A percentile compares a stretch with the other conserved stretches of the same genome.
Conservation (phyloP, 1,140 invertebrate species). For the Drosophila burlai region DNA sequence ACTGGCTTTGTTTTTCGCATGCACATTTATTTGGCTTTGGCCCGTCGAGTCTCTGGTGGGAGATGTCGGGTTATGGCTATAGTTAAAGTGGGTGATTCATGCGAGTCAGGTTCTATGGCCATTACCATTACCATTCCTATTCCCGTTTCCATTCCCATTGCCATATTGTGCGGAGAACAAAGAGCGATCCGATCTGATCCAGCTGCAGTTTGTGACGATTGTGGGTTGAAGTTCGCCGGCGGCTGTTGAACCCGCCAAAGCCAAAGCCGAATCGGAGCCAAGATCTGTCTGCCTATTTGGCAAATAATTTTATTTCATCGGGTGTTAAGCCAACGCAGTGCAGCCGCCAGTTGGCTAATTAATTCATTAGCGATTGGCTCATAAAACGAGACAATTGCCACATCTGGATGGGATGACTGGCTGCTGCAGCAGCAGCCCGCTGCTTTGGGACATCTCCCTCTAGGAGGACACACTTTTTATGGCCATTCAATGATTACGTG, state of each 20-base stretch:
- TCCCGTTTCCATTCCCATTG: slow-evolving; percentile 11
- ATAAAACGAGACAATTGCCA: slow-evolving; percentile 54
- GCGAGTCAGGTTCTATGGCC: slow-evolving; percentile 33
- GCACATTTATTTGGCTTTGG: slow-evolving; percentile 45
- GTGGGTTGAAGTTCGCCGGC: slow-evolving; percentile 66
- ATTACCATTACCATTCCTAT: slow-evolving; percentile 3
- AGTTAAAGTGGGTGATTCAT: slow-evolving; percentile 43
- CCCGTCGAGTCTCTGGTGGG: slow-evolving; percentile 25
- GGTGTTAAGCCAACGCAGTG: slow-evolving; percentile 38
- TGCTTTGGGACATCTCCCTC: slow-evolving; percentile 35
- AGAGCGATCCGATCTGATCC: slow-evolving; percentile 32
- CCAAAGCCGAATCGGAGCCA: slow-evolving; percentile 7
- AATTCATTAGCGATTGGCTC: slow-evolving; percentile 66
- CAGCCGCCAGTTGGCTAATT: slow-evolving; percentile 56
- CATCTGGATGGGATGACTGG: slow-evolving; percentile 34
- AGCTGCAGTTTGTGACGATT: slow-evolving; percentile 37
- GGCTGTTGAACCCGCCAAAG: slow-evolving; percentile 54
- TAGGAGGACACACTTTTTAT: slow-evolving; percentile 76
- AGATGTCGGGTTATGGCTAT: slow-evolving; percentile 11
- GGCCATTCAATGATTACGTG: slow-evolving; percentile 68
- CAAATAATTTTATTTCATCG: slow-evolving; percentile 23
- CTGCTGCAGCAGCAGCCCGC: slow-evolving; percentile 9
- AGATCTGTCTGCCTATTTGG: slow-evolving; percentile 41
- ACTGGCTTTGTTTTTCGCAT: slow-evolving; percentile 33
- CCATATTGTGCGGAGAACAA: slow-evolving; percentile 20